Base-by-base conservation (phyloP, 2,797 vertebrate genomes). In the Pelodytes ibericus region DNA sequence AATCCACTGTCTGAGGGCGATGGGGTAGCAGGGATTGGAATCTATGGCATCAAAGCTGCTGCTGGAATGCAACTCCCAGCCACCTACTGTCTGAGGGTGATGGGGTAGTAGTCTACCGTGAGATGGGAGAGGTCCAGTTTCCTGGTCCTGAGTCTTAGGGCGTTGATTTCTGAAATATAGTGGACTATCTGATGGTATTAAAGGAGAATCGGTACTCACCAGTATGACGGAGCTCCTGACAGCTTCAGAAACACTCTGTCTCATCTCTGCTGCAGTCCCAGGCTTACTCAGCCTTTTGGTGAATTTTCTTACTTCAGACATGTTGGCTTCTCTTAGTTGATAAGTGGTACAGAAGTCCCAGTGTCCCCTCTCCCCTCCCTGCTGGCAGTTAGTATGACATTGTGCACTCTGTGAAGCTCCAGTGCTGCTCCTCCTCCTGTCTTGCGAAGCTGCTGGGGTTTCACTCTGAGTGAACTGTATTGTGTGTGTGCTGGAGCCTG, bases 261-360 rank as follows among this genome's bases (percentile, higher is more conserved):
- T 83, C 59, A 99, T 93, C 88, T 96, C 96, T 63, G 96, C 96
- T 0, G 96, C 96, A 31, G 96, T 99, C 73, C 96, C 96, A 0
- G 95, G 96, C 85, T 96, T 98, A 90, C 96, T 98, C 62, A 99
- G 82, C 88, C 96, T 86, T 86, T 98, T 98, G 11, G 96, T 98
- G 88, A 98, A 99, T 92, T 96, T 98, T 77, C 96, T 94, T 72
- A 97, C 96, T 84, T 98, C 96, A 2, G 95, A 90, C 96, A 96
- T 96, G 70, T 77, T 62, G 49, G 18, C 11, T 59, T 20, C 1
- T 4, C 61, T 70, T 60, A 71, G 30, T 72, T 53, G 71, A 72
- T 67, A 71, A 59, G 69, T 4, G 67, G 60, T 67, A 31, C 22
- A 18, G 59, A 20, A 59, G 61, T 41, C 10, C 33, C 74, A 1